Evolutionary conservation across 2,888 invertebrate genomes (phyloP).

Genomic region (Oscheius sp.): DNA sequence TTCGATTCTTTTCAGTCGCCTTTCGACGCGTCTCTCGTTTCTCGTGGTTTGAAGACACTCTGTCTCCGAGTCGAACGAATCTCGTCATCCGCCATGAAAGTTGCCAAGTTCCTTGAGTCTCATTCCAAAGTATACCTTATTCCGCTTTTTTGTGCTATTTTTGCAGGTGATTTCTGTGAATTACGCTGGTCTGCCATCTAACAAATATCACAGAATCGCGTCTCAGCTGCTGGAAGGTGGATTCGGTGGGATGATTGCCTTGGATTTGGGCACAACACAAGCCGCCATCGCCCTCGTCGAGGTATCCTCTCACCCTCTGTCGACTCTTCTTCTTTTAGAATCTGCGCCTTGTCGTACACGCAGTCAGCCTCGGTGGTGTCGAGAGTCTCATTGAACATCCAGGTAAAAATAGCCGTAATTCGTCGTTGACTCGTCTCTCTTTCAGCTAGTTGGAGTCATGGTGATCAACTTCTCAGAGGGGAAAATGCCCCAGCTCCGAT

Average conservation of each 20-base stretch:
- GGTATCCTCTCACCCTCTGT: too few species aligned
- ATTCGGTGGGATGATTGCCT: conserved; percentile 64
- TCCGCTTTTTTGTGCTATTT: too few species aligned
- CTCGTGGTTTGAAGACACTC: conserved; percentile 62
- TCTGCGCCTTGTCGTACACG: conserved; percentile 51
- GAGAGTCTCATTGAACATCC: conserved; percentile 65
- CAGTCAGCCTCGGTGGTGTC: conserved; percentile 63
- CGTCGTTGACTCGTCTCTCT: too few species aligned
- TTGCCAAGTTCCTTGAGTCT: conserved; percentile 52
- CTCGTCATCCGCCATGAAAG: conserved; percentile 47
- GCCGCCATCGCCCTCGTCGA: conserved; percentile 54
- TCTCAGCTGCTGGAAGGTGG: conserved; percentile 38
- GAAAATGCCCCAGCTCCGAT: conserved; percentile 22
- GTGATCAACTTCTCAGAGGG: conserved; percentile 44
- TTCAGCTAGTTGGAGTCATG: conserved; percentile 55
- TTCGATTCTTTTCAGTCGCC: conserved; percentile 45
- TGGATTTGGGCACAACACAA: conserved; percentile 53
- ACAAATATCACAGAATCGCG: conserved; percentile 55
- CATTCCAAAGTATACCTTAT: conserved; percentile 46
- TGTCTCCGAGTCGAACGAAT: conserved; percentile 56
- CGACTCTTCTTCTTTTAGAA: conserved; percentile 30
- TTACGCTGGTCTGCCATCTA: conserved; percentile 62
- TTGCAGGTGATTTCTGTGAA: conserved; percentile 48
- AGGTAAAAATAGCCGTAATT: neutral
- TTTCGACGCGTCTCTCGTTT: conserved; percentile 53